These are phyloP conservation scores for Pao palembangensis DNA, from an alignment of 2,113 vertebrate species.

Conservation along the genomic window DNA sequence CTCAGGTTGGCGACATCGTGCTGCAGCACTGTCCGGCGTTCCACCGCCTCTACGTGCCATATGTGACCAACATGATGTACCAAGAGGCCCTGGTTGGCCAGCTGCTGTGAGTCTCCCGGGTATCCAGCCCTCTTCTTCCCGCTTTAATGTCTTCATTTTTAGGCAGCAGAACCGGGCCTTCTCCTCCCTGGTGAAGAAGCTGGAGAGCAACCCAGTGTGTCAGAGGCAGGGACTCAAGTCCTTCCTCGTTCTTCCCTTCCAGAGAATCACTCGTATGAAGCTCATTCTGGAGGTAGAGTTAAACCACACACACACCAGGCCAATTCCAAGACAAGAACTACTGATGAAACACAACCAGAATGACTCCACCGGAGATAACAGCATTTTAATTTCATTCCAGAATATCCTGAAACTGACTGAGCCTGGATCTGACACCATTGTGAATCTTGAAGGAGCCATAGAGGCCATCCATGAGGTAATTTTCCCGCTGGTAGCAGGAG, in stretches of 20 bases:
- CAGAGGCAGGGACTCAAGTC: slow-evolving; percentile 77
- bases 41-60: slow-evolving; percentile 71
- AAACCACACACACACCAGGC: neutral
- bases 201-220: slow-evolving; percentile 74
- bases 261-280: slow-evolving; percentile 77
- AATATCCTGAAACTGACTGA: slow-evolving; percentile 68
- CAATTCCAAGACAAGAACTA: neutral
- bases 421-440: slow-evolving; percentile 12
- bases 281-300: slow-evolving; percentile 75
- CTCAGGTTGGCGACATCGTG: slow-evolving; percentile 69
- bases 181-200: slow-evolving; percentile 56
- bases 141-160: neutral
- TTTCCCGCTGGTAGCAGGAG: neutral
- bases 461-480: slow-evolving; percentile 68
- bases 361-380: too few relatives aligned
- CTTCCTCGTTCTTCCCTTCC: slow-evolving; percentile 81
- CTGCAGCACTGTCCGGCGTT: slow-evolving; percentile 67
- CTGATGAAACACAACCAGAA: too few relatives aligned
- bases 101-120: slow-evolving; percentile 65
- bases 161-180: slow-evolving; percentile 73
- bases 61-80: slow-evolving; percentile 82
- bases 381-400: slow-evolving; percentile 43
- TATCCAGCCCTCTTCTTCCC: neutral
- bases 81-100: slow-evolving; percentile 73
- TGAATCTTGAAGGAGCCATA: slow-evolving; percentile 60